Percentiles rank a stretch among this genome's conserved stretches.
Conservation (phyloP, 23 tunicate species). For the Ascidia mentula region DNA sequence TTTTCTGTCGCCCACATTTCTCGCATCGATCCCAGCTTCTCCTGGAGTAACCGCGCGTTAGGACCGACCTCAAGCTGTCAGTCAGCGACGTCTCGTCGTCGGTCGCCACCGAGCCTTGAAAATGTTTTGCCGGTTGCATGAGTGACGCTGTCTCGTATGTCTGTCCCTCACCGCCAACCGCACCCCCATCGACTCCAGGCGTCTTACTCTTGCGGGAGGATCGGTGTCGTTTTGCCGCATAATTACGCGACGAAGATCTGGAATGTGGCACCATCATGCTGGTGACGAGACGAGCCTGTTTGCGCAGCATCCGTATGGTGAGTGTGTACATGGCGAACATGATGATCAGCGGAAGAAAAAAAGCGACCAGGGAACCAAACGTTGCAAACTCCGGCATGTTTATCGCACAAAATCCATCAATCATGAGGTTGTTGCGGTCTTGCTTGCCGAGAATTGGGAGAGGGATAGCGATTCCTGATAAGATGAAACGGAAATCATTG, state of each 20-base stretch:
- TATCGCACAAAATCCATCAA: constrained; percentile 62
- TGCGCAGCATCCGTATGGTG: constrained; percentile 63
- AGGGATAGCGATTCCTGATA: constrained; percentile 80
- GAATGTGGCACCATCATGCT: constrained; percentile 44
- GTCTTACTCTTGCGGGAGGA: not conserved
- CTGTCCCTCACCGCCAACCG: not conserved
- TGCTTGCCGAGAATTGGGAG: constrained; percentile 61
- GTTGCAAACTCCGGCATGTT: constrained; percentile 71
- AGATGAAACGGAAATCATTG: constrained; percentile 16
- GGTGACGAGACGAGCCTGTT: constrained; percentile 56
- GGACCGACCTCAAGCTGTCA: constrained; percentile 18
- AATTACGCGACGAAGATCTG: not conserved
- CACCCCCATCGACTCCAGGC: not conserved
- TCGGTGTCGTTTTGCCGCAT: not conserved
- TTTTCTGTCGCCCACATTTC: not conserved
- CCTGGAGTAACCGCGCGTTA: not conserved
- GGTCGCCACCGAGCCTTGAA: not conserved
- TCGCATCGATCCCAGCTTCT: not conserved
- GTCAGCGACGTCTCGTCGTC: constrained; percentile 4
- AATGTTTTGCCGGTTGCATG: not conserved
- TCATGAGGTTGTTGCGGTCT: constrained; percentile 49
- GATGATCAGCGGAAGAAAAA: constrained; percentile 73
- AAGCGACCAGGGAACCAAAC: constrained; percentile 83
- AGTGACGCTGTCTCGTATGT: not conserved
- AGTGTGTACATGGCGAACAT: constrained; percentile 81